These are phyloP conservation scores for Aleiodes alternator DNA, from an alignment of 2,888 invertebrate genomes.

Conservation along the genomic window DNA sequence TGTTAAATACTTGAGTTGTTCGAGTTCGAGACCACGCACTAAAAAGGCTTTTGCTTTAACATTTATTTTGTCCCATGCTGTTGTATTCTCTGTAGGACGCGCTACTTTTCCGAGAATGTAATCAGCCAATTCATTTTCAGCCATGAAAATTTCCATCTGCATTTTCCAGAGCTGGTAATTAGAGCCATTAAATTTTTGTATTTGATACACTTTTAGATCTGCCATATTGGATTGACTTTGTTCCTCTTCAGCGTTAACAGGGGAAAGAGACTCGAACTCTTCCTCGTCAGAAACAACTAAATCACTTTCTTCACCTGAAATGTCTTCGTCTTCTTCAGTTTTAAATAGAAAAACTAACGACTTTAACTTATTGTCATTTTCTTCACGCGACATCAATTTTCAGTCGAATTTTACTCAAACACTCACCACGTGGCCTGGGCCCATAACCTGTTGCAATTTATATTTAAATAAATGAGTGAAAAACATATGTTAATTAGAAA, in stretches of 20 bases:
- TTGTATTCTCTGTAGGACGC: conserved; percentile 9
- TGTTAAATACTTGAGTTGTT: conserved; percentile 42
- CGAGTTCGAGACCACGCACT: conserved; percentile 49
- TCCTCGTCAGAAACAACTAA: too few species aligned
- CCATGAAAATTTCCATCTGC: conserved; percentile 50
- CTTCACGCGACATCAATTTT: not conserved
- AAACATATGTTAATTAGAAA: not conserved
- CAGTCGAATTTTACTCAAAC: not conserved
- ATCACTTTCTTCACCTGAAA: too few species aligned
- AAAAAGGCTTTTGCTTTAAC: conserved; percentile 47
- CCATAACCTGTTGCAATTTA: conserved; percentile 8
- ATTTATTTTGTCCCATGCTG: conserved; percentile 44
- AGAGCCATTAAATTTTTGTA: conserved; percentile 49
- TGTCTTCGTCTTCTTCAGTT: too few species aligned
- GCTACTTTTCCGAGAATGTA: conserved; percentile 32
- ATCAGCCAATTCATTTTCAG: conserved; percentile 39
- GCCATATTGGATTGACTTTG: conserved; percentile 27
- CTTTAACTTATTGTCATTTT: not conserved
- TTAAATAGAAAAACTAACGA: too few species aligned
- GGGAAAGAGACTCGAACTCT: too few species aligned
- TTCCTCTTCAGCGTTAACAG: too few species aligned
- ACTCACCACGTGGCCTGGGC: conserved; percentile 1
- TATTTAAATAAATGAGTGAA: not conserved
- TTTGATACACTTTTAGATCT: conserved; percentile 42
- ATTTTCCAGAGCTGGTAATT: conserved; percentile 48